Base-by-base conservation (phyloP, 2,888 invertebrate species). In the Barypeithes pellucidus region DNA sequence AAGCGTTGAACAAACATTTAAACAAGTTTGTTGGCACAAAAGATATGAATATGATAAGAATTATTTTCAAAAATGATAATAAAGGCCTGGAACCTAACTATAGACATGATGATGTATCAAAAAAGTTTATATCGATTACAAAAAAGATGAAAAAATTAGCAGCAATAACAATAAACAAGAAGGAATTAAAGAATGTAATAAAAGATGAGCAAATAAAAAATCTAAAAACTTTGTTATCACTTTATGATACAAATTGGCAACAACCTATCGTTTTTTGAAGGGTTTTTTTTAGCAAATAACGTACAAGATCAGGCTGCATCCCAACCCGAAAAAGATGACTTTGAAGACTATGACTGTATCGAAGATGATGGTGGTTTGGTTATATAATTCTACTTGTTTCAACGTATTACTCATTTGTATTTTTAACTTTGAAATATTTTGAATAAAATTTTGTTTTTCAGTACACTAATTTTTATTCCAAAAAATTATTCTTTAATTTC, bases 201-300 rank as follows among this genome's bases (percentile, higher is more conserved):
- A 50, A 50, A 50, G 22, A 20, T n/a, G 50, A 50, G 22, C 22
- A 50, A 50, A 22, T 50, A 22, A 50, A 50, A 22, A 22, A 50
- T 50, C n/a, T 22, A 22, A 50, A 50, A 22, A 50, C 50, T 9
- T 20, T 50, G 0, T 22, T 50, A 22, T 50, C 12, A 22, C 50
- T 47, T 47, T 47, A 47, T 18, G 22, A 50, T 50, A 2, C n/a
- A 50, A 50, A 22, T 50, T 50, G 50, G 50, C 50, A 50, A 50
- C 2, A 50, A 50, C 20, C 4, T 50, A 24, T 22, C 50, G 20
- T 50, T 50, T 50, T 22, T 50, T 22, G 24, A 50, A n/a, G 22
- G 4, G n/a, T 22, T 50, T n/a, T n/a, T n/a, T 22, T 22, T 50
- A 22, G 22, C 14, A 16, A 43, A 9, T 22, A 50, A 50, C 12